Percentiles rank a stretch among this genome's conserved stretches.
These are phyloP conservation scores for Drosophila hydei DNA, from an alignment of 1,140 invertebrate species.

Conservation along the genomic window DNA sequence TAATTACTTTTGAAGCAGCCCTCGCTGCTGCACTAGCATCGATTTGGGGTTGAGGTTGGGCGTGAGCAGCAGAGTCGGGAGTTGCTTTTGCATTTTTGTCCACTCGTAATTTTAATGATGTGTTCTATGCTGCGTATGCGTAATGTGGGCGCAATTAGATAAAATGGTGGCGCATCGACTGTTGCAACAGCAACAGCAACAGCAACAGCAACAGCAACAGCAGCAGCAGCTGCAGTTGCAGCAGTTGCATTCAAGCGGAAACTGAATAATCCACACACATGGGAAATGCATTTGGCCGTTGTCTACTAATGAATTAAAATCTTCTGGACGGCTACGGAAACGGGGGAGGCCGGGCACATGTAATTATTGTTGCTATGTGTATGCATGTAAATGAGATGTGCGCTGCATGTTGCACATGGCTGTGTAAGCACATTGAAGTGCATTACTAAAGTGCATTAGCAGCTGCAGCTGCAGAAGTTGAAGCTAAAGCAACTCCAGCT, in stretches of 20 bases:
- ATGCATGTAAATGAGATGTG: conserved; percentile 57
- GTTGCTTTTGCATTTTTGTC: conserved; percentile 37
- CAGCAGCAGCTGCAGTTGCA: conserved; percentile 34
- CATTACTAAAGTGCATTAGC: conserved; percentile 76
- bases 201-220: conserved; percentile 17
- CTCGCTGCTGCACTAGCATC: neutral
- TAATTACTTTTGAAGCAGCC: neutral
- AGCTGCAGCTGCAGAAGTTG: conserved; percentile 10
- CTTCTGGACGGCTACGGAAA: conserved; percentile 59
- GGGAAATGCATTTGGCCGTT: conserved; percentile 77
- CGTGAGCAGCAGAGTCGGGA: neutral
- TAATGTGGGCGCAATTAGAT: conserved; percentile 75
- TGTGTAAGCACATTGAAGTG: conserved; percentile 81
- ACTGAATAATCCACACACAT: conserved; percentile 76
- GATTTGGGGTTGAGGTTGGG: neutral
- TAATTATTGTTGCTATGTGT: conserved; percentile 66
- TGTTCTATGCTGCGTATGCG: conserved; percentile 69
- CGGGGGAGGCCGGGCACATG: conserved; percentile 52
- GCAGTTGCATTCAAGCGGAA: conserved; percentile 77
- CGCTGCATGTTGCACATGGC: conserved; percentile 53
- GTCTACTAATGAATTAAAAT: conserved; percentile 82
- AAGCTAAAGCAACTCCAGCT: conserved; percentile 34
- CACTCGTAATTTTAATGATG: conserved; percentile 74
- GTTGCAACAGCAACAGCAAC: conserved; percentile 21
- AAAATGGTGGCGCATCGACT: conserved; percentile 56